phyloP scores from a whole-genome alignment of 2,888 invertebrate genomes.

The Drosophila borborema region DNA sequence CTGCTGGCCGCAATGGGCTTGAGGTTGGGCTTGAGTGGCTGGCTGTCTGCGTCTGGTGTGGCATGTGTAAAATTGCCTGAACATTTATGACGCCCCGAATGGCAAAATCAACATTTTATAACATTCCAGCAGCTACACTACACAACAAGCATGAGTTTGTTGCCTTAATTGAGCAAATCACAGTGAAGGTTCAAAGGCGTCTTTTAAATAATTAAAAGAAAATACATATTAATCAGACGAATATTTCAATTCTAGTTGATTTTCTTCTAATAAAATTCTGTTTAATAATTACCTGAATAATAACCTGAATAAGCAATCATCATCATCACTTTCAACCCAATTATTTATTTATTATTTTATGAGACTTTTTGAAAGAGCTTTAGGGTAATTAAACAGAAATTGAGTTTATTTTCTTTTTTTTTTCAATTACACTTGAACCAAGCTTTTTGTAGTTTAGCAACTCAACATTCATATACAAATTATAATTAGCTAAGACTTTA shows the following conservation, averaged over 20 bases:
- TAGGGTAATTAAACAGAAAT: too few relatives aligned
- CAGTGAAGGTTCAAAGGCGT: background rate
- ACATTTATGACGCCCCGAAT: conserved; percentile 39
- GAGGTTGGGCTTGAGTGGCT: conserved; percentile 9
- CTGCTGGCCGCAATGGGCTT: conserved; percentile 7
- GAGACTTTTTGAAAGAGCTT: background rate
- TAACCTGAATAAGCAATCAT: too few relatives aligned
- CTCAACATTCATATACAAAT: too few relatives aligned
- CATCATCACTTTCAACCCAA: too few relatives aligned
- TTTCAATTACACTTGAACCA: background rate
- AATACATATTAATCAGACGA: too few relatives aligned
- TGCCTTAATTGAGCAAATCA: background rate
- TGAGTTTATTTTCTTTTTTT: background rate
- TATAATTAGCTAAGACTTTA: background rate
- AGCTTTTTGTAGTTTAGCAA: too few relatives aligned
- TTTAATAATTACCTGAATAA: too few relatives aligned
- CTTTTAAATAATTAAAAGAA: background rate
- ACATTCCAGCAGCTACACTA: conserved; percentile 46
- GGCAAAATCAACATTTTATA: conserved; percentile 63
- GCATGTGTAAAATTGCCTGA: conserved; percentile 25
- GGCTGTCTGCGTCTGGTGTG: conserved; percentile 4
- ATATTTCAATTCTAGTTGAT: too few relatives aligned
- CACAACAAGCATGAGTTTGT: conserved; percentile 7
- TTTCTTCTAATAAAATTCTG: too few relatives aligned
- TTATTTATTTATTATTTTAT: too few relatives aligned